Evolutionary conservation across 37 sponge, comb jelly and placozoan genomes (phyloP), one percentile per base, ranked within the genome.

Genomic region (Halichondria panicea): DNA sequence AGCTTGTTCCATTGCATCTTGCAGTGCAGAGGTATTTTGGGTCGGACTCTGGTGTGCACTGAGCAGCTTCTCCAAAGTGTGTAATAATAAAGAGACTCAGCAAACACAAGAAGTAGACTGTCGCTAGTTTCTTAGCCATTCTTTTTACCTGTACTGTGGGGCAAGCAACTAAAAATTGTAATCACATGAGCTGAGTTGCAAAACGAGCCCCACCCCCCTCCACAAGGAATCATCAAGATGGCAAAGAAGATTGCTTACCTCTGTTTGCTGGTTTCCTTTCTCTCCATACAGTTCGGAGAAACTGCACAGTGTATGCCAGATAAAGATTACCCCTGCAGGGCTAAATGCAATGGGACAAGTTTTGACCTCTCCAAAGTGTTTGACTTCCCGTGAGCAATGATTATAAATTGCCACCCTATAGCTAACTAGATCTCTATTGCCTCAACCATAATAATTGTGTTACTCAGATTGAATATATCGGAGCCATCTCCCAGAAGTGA

Each of bases 1-100:
- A 79, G 12, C 39, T 68, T 5, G 80, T 79, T 57, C 80, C 80
- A 34, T 79, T 79, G 60, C 80, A 79, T 32, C 34, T 44, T 3
- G 66, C 68, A 3, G 69, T 68, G 59, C 80, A 79, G 43, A 60
- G 69, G 59, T 57, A 43, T 18, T 28, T 44, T 5, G 7, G 27
- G 43, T 55, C 58, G n/a, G n/a, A n/a, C n/a, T n/a, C n/a, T 27
- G 65, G 80, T 28, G 41, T 66, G 70, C 71, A 79, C 63, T 79
- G 80, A n/a, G 68, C 80, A 4, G 57, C 80, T 18, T 50, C 37
- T 18, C n/a, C n/a, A n/a, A n/a, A n/a, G n/a, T n/a, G n/a, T n/a
- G n/a, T n/a, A n/a, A n/a, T n/a, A n/a, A n/a, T n/a, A n/a, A n/a
- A n/a, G n/a, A n/a, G n/a, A n/a, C n/a, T n/a, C n/a, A n/a, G n/a